Percentiles rank a stretch among this genome's conserved stretches.
These are phyloP conservation scores for Alosa sapidissima DNA, from an alignment of 2,797 vertebrate species.

Conservation along the genomic window DNA sequence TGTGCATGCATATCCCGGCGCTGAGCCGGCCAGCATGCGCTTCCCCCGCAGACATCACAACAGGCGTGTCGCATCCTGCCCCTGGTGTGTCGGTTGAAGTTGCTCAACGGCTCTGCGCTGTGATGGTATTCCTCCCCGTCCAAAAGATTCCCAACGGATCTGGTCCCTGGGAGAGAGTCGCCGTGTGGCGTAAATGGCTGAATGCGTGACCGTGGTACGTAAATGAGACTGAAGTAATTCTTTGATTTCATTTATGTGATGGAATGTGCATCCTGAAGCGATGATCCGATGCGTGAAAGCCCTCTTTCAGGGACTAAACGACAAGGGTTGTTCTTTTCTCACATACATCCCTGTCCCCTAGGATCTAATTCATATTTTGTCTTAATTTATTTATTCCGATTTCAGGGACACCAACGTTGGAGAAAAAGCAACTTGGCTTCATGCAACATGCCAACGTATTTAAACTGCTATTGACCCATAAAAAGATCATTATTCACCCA, in stretches of 20 bases:
- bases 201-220: background rate
- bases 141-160: background rate
- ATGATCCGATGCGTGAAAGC: background rate
- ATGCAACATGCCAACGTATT: background rate
- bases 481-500: background rate
- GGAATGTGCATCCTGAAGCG: background rate
- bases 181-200: background rate
- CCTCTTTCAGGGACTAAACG: background rate
- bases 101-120: slow-evolving; percentile 10
- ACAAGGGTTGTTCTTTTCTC: background rate
- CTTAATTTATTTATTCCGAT: background rate
- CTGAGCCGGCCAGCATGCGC: slow-evolving; percentile 26
- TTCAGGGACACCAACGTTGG: background rate
- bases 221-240: slow-evolving; percentile 6
- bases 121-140: background rate
- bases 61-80: slow-evolving; percentile 52
- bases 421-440: background rate
- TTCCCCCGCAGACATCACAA: slow-evolving; percentile 42
- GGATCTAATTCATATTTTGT: background rate
- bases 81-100: slow-evolving; percentile 41
- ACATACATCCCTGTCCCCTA: background rate
- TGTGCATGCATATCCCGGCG: background rate
- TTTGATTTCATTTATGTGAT: slow-evolving; percentile 12
- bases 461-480: background rate
- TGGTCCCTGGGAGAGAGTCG: background rate